Evolutionary conservation across 1,140 invertebrate species (phyloP), one percentile per base, ranked within the genome.

Genomic region (Ceratina calcarata): DNA sequence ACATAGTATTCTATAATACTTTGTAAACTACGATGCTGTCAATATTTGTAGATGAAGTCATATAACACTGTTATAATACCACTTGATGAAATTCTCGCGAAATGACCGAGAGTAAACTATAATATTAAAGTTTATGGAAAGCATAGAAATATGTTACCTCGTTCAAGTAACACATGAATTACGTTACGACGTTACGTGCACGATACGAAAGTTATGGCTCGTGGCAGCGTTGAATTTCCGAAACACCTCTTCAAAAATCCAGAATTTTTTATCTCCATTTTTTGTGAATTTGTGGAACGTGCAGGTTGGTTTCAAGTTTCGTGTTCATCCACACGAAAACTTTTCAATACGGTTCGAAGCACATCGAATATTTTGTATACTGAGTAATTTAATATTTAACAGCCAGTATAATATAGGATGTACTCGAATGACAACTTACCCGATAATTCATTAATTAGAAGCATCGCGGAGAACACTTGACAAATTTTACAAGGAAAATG

Each of bases 211-310:
- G 8, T 73, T 51, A 27, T 27, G 61, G 37, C 61, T 60, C 70
- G 70, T 74, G 53, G 32, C 70, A n/a, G 61, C 16, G 6, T 73
- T 51, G 13, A 57, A 22, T 79, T 65, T 65, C 68, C 15, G 61
- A 65, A 72, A 73, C 53, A 51, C 61, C 61, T 70, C 18, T 16
- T 24, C 15, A 58, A 64, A 73, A 79, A 57, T 79, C 60, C 22
- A 66, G 27, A 32, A 32, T 32, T 32, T 32, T 32, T 32, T 32
- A 32, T 32, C 27, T 6, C n/a, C 18, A 6, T 64, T 58, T 73
- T 73, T 73, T 65, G 51, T 10, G 16, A 49, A 20, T 20, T 45
- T 20, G 24, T 16, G 70, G 61, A 74, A 37, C 22, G 55, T 51
- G 70, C 70, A 76, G 49, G 37, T 76, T 55, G 60, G 32, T 57